A percentile compares a stretch with the other conserved stretches of the same genome.
phyloP scores from a whole-genome alignment of 1,140 invertebrate genomes.

The Capitella teleta region DNA sequence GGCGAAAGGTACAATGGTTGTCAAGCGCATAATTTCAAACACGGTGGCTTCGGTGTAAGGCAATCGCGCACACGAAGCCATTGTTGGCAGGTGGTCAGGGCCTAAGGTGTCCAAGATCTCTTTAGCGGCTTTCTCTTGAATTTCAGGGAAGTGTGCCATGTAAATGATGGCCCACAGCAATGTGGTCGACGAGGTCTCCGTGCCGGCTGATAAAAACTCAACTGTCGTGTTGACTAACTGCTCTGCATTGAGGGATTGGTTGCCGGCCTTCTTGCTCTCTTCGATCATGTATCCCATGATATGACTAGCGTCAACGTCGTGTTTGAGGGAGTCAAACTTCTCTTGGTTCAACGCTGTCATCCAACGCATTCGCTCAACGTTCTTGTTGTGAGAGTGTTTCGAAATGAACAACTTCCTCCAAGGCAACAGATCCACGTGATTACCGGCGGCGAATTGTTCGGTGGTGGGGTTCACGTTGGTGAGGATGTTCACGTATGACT shows the following conservation, averaged over 20 bases:
- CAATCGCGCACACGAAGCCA: conserved; percentile 17
- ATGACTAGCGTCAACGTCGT: not conserved
- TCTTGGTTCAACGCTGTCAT: conserved; percentile 6
- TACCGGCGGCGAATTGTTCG: conserved; percentile 6
- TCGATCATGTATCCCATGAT: conserved; percentile 2
- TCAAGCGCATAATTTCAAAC: conserved; percentile 22
- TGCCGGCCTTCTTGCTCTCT: not conserved
- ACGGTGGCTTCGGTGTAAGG: conserved; percentile 25
- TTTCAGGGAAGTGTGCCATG: conserved; percentile 33
- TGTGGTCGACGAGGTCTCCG: conserved; percentile 33
- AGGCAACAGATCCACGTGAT: conserved; percentile 6
- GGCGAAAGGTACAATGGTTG: conserved; percentile 34
- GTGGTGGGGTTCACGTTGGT: not conserved
- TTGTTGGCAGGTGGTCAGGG: conserved; percentile 15
- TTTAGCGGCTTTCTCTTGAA: conserved; percentile 24
- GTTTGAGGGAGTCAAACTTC: not conserved
- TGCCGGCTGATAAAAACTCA: conserved; percentile 29
- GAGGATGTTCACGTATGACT: not conserved
- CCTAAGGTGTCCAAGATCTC: conserved; percentile 34
- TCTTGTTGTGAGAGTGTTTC: not conserved
- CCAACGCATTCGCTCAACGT: conserved; percentile 3
- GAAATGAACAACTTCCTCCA: not conserved
- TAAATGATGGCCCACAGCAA: conserved; percentile 32
- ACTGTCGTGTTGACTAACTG: conserved; percentile 17
- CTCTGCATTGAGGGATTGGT: not conserved